Evolutionary conservation across 2,797 vertebrate genomes (phyloP), one percentile per base, ranked within the genome.

Genomic region (Sebastes miniatus): DNA sequence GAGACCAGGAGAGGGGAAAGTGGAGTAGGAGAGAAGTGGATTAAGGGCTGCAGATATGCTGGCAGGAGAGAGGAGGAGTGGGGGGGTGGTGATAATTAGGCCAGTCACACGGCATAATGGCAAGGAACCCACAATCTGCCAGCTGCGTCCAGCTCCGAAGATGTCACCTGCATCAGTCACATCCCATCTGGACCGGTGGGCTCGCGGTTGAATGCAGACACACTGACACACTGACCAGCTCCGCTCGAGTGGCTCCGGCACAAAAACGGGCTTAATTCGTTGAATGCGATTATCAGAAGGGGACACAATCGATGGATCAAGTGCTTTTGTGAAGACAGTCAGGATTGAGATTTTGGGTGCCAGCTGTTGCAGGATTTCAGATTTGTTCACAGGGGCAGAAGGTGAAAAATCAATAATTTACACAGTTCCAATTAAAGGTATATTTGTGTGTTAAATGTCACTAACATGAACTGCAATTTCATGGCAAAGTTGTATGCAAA

Each of bases 161-260:
- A 89, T 81, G 91, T 92, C 91, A 92, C 83, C 88, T 92, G 87
- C 91, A 94, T 92, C 94, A 88, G 92, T 95, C 95, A 89, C 86
- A 91, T 89, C 90, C 85, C 90, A 94, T 95, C 91, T 92, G 92
- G 91, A 87, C 78, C 47, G 25, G 32, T 34, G 68, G 16, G 76
- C 84, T 79, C 66, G 43, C 12, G 68, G 65, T 47, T 65, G 67
- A 81, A 83, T 8, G 34, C 69, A 79, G 77, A 73, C 81, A 62
- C 52, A 67, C 66, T 78, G 76, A 86, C 79, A 84, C 81, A 72
- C 80, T 88, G 91, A 91, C 91, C 90, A 72, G 86, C 79, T 76
- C 83, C 22, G 83, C 89, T 66, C 36, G 68, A 89, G 76, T 6
- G 79, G 52, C 68, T 74, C 5, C 1, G 63, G 25, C 85, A 89